Conservation (phyloP, 2,113 vertebrate species). For the Oreochromis aureus region DNA sequence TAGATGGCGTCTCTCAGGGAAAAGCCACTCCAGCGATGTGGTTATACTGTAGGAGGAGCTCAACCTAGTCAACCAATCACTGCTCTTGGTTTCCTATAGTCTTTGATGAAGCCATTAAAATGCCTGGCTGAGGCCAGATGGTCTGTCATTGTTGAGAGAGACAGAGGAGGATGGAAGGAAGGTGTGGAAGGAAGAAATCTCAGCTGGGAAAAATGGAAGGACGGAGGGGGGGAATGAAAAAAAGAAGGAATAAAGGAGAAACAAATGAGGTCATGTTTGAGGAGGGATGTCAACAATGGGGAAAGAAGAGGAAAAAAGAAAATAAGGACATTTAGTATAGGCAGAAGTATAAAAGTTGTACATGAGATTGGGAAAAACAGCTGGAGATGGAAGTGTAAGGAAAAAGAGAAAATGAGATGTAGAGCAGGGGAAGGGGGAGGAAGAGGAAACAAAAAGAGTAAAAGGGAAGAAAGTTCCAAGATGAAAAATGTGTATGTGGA, state of each 20-base stretch:
- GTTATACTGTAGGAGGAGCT: neutral
- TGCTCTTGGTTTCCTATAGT: conserved; percentile 26
- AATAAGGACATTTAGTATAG: neutral
- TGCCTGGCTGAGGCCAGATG: conserved; percentile 70
- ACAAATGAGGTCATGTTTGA: neutral
- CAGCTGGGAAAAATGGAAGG: neutral
- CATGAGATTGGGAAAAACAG: neutral
- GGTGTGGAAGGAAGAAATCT: neutral
- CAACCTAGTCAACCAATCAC: conserved; percentile 27
- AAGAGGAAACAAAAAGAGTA: neutral
- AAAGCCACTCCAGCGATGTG: neutral
- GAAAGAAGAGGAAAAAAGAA: neutral
- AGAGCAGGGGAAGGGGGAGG: neutral
- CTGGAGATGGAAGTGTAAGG: neutral
- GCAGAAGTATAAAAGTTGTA: neutral
- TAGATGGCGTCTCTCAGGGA: neutral
- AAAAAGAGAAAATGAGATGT: neutral
- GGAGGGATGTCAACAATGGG: neutral
- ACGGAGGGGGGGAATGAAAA: neutral
- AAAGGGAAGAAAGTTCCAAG: neutral
- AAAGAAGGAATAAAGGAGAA: neutral
- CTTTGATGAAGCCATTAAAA: conserved; percentile 70
- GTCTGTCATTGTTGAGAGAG: conserved; percentile 51
- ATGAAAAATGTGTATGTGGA: neutral
- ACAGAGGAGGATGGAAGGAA: neutral